A percentile compares a stretch with the other conserved stretches of the same genome.
phyloP scores from a whole-genome alignment of 2,113 vertebrate species.

The Etheostoma cragini region DNA sequence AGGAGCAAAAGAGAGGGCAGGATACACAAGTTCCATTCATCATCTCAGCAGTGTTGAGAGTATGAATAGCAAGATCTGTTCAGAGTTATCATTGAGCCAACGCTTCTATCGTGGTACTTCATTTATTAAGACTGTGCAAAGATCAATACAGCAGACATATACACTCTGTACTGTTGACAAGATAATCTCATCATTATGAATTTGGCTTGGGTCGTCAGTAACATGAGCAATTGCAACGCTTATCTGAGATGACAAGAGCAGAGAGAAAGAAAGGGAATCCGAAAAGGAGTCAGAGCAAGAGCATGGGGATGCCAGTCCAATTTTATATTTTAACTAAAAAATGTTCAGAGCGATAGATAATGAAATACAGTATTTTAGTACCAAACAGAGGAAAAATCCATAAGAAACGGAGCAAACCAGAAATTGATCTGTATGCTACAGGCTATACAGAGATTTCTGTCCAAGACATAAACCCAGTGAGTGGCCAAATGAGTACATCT shows the following conservation, averaged over 20 bases:
- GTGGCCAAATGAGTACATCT: conserved; percentile 63
- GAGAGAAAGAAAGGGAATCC: conserved; percentile 45
- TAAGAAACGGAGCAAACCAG: conserved; percentile 61
- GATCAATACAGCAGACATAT: conserved; percentile 81
- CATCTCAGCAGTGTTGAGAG: conserved; percentile 63
- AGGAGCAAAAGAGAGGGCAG: conserved; percentile 14
- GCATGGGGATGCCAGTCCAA: not conserved
- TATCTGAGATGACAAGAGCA: conserved; percentile 77
- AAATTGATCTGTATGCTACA: conserved; percentile 74
- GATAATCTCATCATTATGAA: conserved; percentile 86
- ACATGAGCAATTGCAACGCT: conserved; percentile 80
- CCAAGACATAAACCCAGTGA: conserved; percentile 62
- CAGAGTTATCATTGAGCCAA: conserved; percentile 72
- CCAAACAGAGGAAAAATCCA: conserved; percentile 67
- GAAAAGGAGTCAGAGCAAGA: conserved; percentile 32
- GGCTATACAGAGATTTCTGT: conserved; percentile 61
- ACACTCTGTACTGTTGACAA: conserved; percentile 81
- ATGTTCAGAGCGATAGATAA: conserved; percentile 64
- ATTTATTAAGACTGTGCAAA: conserved; percentile 78
- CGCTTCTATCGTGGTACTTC: conserved; percentile 71
- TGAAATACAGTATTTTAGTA: conserved; percentile 68
- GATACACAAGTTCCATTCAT: conserved; percentile 66
- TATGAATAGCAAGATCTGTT: conserved; percentile 68
- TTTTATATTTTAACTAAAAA: conserved; percentile 52
- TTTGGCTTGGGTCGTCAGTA: conserved; percentile 79